A percentile compares a stretch with the other conserved stretches of the same genome.
Conservation (phyloP, 2,113 vertebrate genomes). For the Epinephelus cyanopodus region DNA sequence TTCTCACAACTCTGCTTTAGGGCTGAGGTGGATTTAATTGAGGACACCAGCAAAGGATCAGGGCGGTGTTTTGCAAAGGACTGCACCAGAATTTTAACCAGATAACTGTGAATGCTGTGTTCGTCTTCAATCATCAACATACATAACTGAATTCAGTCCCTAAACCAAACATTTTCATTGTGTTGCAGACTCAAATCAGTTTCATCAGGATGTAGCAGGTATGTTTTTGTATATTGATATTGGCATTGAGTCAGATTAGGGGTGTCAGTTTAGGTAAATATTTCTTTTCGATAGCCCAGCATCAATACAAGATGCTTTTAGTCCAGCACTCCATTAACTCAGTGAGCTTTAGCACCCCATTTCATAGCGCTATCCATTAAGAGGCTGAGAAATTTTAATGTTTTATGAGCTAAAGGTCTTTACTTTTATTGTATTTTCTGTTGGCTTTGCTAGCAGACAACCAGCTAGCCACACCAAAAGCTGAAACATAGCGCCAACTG, state of each 20-base stretch:
- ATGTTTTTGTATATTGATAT: neutral
- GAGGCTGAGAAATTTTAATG: too few relatives aligned
- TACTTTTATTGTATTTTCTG: too few relatives aligned
- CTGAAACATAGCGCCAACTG: too few relatives aligned
- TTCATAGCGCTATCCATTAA: too few relatives aligned
- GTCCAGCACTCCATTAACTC: too few relatives aligned
- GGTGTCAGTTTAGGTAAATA: too few relatives aligned
- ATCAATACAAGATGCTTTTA: too few relatives aligned
- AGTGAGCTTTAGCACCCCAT: too few relatives aligned
- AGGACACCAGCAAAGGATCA: constrained; percentile 11
- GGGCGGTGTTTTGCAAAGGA: constrained; percentile 18
- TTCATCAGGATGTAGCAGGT: neutral
- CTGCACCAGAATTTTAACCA: constrained; percentile 2
- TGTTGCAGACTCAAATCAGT: neutral
- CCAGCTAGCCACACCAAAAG: too few relatives aligned
- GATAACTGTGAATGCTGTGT: neutral
- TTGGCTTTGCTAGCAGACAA: too few relatives aligned
- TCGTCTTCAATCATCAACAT: neutral
- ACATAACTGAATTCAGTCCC: neutral
- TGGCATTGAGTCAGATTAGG: neutral
- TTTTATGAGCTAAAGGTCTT: too few relatives aligned
- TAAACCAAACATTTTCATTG: neutral
- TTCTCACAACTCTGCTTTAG: constrained; percentile 13
- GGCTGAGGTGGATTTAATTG: constrained; percentile 40
- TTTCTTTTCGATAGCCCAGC: too few relatives aligned